These are phyloP conservation scores for Dromiciops gliroides DNA, from an alignment of 2,113 vertebrate genomes.

Conservation along the genomic window DNA sequence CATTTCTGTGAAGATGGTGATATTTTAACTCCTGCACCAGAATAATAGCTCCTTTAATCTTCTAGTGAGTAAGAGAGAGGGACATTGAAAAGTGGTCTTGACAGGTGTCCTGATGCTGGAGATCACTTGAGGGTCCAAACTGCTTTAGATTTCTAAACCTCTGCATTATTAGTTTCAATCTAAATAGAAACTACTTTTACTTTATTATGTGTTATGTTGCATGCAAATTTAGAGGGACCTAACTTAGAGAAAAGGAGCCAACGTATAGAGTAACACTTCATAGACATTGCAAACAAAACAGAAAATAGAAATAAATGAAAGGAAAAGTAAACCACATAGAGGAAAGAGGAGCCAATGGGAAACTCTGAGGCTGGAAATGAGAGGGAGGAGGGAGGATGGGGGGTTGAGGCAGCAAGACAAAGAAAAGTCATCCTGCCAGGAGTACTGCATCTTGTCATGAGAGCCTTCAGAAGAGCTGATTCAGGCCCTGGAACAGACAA, in stretches of 20 bases:
- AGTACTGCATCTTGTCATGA: background rate
- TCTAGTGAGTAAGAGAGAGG: background rate
- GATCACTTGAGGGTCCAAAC: background rate
- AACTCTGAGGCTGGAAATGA: background rate
- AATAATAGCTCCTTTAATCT: slow-evolving; percentile 4
- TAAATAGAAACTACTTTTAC: background rate
- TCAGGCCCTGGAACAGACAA: background rate
- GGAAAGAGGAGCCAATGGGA: background rate
- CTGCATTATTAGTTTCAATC: slow-evolving; percentile 23
- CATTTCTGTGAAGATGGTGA: slow-evolving; percentile 16
- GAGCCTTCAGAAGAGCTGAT: slow-evolving; percentile 19
- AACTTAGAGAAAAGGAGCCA: background rate
- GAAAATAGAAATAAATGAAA: background rate
- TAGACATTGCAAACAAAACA: background rate
- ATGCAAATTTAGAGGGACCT: slow-evolving; percentile 9
- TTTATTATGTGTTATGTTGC: background rate
- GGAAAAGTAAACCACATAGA: background rate
- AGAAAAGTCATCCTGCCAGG: background rate
- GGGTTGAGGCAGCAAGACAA: slow-evolving; percentile 20
- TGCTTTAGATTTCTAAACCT: background rate
- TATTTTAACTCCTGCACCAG: slow-evolving; percentile 21
- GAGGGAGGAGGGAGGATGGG: background rate
- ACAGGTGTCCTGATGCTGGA: slow-evolving; percentile 21
- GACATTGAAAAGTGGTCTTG: background rate
- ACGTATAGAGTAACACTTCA: background rate